Conservation (phyloP, 2,113 vertebrate genomes). For the Lamprologus lemairii region DNA sequence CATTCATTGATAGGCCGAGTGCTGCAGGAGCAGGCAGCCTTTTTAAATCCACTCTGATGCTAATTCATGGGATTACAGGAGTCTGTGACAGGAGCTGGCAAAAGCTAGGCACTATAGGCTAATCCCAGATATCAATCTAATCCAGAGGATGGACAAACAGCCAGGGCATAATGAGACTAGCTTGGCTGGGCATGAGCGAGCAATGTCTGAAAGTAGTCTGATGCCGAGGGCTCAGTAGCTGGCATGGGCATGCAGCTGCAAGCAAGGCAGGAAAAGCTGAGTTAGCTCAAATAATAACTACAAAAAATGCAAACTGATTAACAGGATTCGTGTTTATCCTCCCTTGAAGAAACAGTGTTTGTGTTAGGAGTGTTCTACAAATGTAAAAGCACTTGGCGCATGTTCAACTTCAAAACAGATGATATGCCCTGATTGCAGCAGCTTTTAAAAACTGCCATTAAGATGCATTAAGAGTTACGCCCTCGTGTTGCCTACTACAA, state of each 20-base stretch:
- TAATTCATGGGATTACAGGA: conserved; percentile 60
- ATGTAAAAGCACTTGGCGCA: background rate
- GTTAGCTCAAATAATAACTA: background rate
- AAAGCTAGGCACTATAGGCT: background rate
- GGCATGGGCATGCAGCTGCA: background rate
- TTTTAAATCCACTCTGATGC: conserved; percentile 30
- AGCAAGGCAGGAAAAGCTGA: background rate
- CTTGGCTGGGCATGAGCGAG: conserved; percentile 14
- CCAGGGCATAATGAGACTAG: background rate
- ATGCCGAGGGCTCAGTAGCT: background rate
- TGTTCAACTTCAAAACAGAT: background rate
- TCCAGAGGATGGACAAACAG: conserved; percentile 24
- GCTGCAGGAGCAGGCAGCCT: background rate
- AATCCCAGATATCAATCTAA: conserved; percentile 53
- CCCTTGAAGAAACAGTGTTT: background rate
- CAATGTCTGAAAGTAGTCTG: background rate
- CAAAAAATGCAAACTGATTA: background rate
- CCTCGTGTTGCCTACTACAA: background rate
- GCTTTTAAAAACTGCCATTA: background rate
- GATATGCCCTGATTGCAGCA: background rate
- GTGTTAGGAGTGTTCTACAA: background rate
- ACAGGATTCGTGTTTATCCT: background rate
- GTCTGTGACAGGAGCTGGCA: conserved; percentile 40
- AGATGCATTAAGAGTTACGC: background rate
- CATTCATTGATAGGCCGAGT: background rate